Evolutionary conservation across 2,888 invertebrate species (phyloP).

Genomic region (Apotomis capreana): DNA sequence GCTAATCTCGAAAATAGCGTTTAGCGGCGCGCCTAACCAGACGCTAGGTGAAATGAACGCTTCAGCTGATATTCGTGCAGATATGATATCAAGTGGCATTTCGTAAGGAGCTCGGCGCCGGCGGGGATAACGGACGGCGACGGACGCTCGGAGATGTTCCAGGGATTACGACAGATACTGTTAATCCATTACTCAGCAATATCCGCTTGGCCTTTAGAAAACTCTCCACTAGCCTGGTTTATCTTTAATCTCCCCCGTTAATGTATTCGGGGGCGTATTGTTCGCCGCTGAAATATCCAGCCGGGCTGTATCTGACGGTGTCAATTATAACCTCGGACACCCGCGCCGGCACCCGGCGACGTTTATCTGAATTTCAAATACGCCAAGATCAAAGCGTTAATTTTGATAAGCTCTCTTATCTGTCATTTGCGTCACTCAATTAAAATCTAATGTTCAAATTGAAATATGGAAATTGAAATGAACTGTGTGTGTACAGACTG

Average conservation of each 20-base stretch:
- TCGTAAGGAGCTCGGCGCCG: constrained; percentile 21
- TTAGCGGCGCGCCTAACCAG: constrained; percentile 25
- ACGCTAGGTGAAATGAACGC: constrained; percentile 28
- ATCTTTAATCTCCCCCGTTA: constrained; percentile 37
- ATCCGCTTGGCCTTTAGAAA: constrained; percentile 20
- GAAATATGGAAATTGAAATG: constrained; percentile 13
- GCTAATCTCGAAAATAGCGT: constrained; percentile 26
- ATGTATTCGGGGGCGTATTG: constrained; percentile 50
- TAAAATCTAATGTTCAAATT: constrained; percentile 17
- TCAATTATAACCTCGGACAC: constrained; percentile 50
- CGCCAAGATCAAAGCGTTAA: constrained; percentile 48
- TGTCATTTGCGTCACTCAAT: constrained; percentile 7
- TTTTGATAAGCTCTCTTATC: constrained; percentile 18
- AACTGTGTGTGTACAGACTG: not conserved
- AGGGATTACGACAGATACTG: constrained; percentile 29
- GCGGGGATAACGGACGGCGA: constrained; percentile 11
- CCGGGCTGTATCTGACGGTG: constrained; percentile 50
- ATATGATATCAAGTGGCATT: constrained; percentile 32
- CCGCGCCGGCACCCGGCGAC: constrained; percentile 46
- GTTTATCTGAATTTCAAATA: constrained; percentile 60
- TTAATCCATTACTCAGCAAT: constrained; percentile 25
- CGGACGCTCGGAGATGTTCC: constrained; percentile 14
- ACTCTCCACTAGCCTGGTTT: constrained; percentile 26
- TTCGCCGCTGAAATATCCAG: constrained; percentile 54
- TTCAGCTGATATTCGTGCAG: constrained; percentile 27